Conservation (phyloP, 2,888 invertebrate genomes). For the Phragmatobia fuliginosa region DNA sequence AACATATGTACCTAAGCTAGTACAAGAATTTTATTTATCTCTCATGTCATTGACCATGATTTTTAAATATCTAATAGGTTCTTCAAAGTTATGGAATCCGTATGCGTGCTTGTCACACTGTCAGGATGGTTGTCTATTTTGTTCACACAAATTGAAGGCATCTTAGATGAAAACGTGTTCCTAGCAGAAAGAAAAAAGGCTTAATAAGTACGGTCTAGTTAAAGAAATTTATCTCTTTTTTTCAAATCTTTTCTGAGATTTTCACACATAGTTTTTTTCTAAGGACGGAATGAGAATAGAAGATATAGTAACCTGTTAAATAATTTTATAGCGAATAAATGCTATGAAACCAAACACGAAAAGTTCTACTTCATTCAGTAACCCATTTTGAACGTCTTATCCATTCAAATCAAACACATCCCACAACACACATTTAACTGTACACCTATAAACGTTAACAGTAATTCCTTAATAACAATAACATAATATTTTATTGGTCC, state of each 20-base stretch:
- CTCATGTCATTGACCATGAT: neutral
- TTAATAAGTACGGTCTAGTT: no score
- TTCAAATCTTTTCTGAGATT: neutral
- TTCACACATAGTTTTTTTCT: no score
- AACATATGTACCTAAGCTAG: no score
- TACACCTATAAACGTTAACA: slow-evolving; percentile 72
- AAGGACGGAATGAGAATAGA: no score
- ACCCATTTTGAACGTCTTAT: slow-evolving; percentile 43
- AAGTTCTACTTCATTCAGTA: neutral
- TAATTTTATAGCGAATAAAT: no score
- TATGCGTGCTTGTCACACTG: neutral
- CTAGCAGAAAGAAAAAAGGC: neutral
- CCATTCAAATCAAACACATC: slow-evolving; percentile 55
- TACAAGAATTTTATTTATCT: no score
- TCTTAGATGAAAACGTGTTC: neutral
- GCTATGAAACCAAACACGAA: neutral
- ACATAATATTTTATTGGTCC: slow-evolving; percentile 80
- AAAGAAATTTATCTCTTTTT: no score
- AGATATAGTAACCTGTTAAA: no score
- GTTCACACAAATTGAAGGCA: neutral
- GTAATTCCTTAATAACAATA: slow-evolving; percentile 81
- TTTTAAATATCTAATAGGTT: no score
- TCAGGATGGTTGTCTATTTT: neutral
- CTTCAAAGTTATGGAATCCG: neutral
- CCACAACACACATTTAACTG: slow-evolving; percentile 64